Conservation (phyloP, 2,888 invertebrate genomes). For the Agrotis puta region DNA sequence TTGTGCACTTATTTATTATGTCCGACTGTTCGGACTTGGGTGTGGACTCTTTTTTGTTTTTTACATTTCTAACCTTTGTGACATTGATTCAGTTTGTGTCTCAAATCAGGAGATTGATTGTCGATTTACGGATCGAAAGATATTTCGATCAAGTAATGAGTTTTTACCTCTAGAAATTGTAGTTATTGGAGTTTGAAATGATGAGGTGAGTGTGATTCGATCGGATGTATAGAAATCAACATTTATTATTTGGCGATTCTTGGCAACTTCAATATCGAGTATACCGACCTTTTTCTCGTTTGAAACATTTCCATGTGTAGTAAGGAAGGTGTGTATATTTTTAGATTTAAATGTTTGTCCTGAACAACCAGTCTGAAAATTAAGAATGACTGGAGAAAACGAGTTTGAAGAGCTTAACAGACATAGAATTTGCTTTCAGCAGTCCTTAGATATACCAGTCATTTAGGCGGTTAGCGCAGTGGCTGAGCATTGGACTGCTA, state of each 20-base stretch:
- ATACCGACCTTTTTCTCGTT: not conserved
- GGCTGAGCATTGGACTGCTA: no score
- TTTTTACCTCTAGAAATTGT: no score
- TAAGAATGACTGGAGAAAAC: not conserved
- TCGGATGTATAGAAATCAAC: no score
- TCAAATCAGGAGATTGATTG: not conserved
- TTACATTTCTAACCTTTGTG: conserved; percentile 30
- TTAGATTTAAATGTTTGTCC: not conserved
- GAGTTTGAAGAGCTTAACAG: no score
- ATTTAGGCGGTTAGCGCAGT: no score
- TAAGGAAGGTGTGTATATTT: no score
- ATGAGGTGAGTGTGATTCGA: not conserved
- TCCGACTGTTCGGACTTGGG: conserved; percentile 39
- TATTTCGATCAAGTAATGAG: not conserved
- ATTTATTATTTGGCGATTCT: no score
- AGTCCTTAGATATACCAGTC: no score
- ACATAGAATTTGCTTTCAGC: no score
- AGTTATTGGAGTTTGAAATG: not conserved
- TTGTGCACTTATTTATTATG: conserved; percentile 60
- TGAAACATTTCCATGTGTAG: not conserved
- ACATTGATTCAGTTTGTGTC: conserved; percentile 5
- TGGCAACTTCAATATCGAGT: no score
- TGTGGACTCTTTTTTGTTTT: conserved; percentile 37
- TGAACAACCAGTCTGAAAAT: not conserved
- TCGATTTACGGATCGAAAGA: not conserved